Percentiles rank a stretch among this genome's conserved stretches.
phyloP scores from a whole-genome alignment of 2,113 vertebrate species.

The Callocephalon fimbriatum region DNA sequence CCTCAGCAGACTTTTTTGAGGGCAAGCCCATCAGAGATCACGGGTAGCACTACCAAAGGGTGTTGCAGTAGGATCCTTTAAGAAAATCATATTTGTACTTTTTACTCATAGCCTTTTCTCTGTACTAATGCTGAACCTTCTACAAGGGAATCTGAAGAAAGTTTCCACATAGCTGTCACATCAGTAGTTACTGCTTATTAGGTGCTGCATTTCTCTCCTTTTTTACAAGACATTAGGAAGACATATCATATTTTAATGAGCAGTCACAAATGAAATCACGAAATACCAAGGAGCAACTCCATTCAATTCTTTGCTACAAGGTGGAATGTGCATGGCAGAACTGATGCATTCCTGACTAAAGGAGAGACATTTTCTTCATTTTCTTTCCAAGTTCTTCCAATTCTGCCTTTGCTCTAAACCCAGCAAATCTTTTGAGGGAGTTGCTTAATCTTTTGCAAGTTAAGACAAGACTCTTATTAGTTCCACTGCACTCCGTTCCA shows the following conservation, averaged over 20 bases:
- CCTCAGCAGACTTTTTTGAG: neutral
- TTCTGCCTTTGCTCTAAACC: neutral
- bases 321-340: neutral
- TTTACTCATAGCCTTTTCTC: neutral
- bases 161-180: neutral
- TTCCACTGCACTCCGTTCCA: neutral
- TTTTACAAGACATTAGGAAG: neutral
- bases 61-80: neutral
- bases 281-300: neutral
- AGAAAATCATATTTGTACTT: neutral
- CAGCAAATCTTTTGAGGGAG: neutral
- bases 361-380: neutral
- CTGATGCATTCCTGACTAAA: neutral
- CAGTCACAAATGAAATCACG: neutral
- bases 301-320: neutral
- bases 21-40: neutral
- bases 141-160: neutral
- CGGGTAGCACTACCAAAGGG: neutral
- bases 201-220: neutral
- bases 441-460: neutral
- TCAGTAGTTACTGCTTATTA: neutral
- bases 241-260: neutral
- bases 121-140: neutral
- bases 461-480: neutral
- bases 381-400: neutral